Evolutionary conservation across 2,888 invertebrate genomes (phyloP), one percentile per base, ranked within the genome.

Genomic region (Gibbula magus): DNA sequence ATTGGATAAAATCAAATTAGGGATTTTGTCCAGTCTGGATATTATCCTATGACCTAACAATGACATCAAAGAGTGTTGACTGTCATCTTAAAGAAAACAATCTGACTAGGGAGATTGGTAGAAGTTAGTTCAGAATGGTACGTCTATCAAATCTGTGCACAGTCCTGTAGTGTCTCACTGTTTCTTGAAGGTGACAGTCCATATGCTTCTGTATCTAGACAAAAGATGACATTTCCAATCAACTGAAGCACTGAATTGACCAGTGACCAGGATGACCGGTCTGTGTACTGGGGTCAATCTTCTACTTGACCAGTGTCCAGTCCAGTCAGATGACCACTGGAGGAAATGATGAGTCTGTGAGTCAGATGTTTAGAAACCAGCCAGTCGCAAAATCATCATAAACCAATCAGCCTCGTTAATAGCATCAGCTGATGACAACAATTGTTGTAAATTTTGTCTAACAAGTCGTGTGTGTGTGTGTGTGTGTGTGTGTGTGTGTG

Each of bases 401-500:
- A 61, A 61, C n/a, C 61, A 61, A 61, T 61, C 61, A 61, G 29
- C 61, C 29, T 29, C 29, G 22, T 29, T 61, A 61, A 61, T 61
- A 61, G 29, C 13, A 61, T 61, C 61, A 61, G 18, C 61, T 61
- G 22, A 25, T 18, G 61, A 61, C 29, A 25, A 61, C 61, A 25
- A 61, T 61, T 29, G 16, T 61, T 61, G 61, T 61, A 61, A 61
- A 61, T 61, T 61, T 29, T n/a, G 13, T 25, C 18, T 4, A 18
- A n/a, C 10, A 45, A 45, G 45, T 13, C 45, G 13, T 45, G 45
- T 45, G 45, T 66, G n/a, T 66, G 10, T 18, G 18, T 35, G 52
- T 67, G 32, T 22, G 51, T 78, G 78, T 35, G 78, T 78, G 53
- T 70, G 78, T 70, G 52, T 70, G 52, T 56, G 74, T 74, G 56